Base-by-base conservation (phyloP, 2,113 vertebrate genomes). In the Platichthys flesus region DNA sequence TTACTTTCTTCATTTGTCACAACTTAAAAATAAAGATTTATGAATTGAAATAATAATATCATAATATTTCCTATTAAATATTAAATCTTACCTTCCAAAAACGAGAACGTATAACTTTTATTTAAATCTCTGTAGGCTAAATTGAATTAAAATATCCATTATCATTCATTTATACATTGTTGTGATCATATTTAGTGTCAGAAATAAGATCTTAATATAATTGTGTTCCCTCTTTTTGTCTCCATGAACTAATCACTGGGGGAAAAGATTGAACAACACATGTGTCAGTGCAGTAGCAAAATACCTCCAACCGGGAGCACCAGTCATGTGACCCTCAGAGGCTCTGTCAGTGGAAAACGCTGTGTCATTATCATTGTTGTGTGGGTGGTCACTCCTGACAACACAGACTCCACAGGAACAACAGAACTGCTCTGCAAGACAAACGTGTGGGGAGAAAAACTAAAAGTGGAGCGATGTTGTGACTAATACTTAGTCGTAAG, bases 401-500 rank as follows among this genome's bases (percentile, higher is more conserved):
- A 71, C 74, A 26, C 28, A 56, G 37, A 67, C 51, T 5, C 1
- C 31, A 4, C 23, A 4, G 47, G 58, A 73, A 63, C 40, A 67
- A 8, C 42, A 8, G 54, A 74, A 42, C 14, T 42, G 23, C 24
- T 74, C 56, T 35, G 55, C 3, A 18, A 54, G n/a, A 64, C 9
- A 0, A n/a, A 62, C 5, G 1, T 1, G 0, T 14, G 15, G 45
- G 62, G 26, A 60, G 59, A 69, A 23, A 23, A 4, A 47, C 1
- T 45, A 3, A 13, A 24, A 55, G 40, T 35, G 47, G 57, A 79
- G 24, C 8, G 0, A 93, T 93, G 87, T 67, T 91, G 20, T 94
- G 94, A 94, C 78, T 64, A 0, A 7, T 94, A 31, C 69, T 91
- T 58, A 88, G 87, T 57, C 88, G 93, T 93, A 71, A 91, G 90